These are phyloP conservation scores for Julus scanicus DNA, from an alignment of 2,888 invertebrate species.

Conservation along the genomic window DNA sequence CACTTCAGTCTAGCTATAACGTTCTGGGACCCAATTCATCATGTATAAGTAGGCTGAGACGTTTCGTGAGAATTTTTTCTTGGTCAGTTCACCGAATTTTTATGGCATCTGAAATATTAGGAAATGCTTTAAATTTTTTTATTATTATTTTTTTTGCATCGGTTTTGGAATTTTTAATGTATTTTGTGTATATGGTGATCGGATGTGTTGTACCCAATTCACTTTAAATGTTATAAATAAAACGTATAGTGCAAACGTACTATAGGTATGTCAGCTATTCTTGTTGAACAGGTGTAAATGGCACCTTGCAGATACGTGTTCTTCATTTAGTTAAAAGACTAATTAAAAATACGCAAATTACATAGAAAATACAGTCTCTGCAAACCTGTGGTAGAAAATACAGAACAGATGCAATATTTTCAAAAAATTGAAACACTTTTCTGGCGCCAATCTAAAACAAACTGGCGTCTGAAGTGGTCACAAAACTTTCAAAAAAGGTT, in stretches of 20 bases:
- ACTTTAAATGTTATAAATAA: not conserved
- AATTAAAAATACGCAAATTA: not conserved
- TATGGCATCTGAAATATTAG: not conserved
- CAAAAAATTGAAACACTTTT: too few species aligned
- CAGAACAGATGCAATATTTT: not conserved
- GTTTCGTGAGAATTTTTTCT: not conserved
- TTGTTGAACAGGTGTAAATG: too few species aligned
- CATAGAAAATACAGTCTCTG: not conserved
- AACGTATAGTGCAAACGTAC: too few species aligned
- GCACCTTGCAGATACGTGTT: too few species aligned
- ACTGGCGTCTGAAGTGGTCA: not conserved
- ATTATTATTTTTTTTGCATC: too few species aligned
- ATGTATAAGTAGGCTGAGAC: not conserved
- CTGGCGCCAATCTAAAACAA: not conserved
- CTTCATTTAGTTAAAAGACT: not conserved
- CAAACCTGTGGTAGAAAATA: not conserved
- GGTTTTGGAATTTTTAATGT: not conserved
- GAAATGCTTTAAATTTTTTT: not conserved
- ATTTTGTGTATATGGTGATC: not conserved
- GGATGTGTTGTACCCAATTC: not conserved
- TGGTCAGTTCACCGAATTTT: not conserved
- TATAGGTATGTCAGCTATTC: too few species aligned
- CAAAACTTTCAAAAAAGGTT: not conserved
- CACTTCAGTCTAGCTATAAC: constrained; percentile 3
- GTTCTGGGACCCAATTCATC: constrained; percentile 16